Conservation (phyloP, 2,888 invertebrate species). For the Cryptus armator region DNA sequence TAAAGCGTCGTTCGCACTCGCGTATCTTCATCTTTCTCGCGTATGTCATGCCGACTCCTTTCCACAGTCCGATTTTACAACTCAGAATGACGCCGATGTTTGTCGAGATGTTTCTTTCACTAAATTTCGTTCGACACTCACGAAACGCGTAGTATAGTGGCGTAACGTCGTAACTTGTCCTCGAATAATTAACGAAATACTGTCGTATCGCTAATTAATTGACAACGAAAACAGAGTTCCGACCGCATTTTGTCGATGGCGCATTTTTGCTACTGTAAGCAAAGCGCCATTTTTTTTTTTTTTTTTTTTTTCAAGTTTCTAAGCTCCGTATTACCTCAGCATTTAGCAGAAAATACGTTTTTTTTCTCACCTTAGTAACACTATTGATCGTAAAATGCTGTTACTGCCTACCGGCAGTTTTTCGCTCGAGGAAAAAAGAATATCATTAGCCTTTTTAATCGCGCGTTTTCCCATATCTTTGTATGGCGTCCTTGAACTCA, state of each 20-base stretch:
- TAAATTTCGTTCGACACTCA: too few relatives aligned
- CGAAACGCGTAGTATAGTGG: background rate
- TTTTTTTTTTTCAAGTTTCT: background rate
- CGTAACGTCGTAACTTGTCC: background rate
- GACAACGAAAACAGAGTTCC: background rate
- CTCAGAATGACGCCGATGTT: too few relatives aligned
- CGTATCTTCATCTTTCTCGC: too few relatives aligned
- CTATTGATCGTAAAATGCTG: slow-evolving; percentile 1
- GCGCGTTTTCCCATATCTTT: background rate
- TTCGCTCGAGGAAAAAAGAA: background rate
- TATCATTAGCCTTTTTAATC: slow-evolving; percentile 2
- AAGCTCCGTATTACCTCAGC: background rate
- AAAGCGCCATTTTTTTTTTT: background rate
- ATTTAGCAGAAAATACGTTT: background rate
- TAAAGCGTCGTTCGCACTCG: background rate
- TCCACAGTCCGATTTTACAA: too few relatives aligned
- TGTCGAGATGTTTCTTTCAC: too few relatives aligned
- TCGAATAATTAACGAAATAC: background rate
- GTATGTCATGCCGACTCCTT: too few relatives aligned
- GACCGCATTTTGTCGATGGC: background rate
- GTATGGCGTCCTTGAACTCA: slow-evolving; percentile 52
- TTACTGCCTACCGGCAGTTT: background rate
- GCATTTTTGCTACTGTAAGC: too few relatives aligned
- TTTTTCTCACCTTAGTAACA: background rate
- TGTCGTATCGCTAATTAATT: background rate